Conservation (phyloP, 2,888 invertebrate species). For the Scotopteryx bipunctaria region DNA sequence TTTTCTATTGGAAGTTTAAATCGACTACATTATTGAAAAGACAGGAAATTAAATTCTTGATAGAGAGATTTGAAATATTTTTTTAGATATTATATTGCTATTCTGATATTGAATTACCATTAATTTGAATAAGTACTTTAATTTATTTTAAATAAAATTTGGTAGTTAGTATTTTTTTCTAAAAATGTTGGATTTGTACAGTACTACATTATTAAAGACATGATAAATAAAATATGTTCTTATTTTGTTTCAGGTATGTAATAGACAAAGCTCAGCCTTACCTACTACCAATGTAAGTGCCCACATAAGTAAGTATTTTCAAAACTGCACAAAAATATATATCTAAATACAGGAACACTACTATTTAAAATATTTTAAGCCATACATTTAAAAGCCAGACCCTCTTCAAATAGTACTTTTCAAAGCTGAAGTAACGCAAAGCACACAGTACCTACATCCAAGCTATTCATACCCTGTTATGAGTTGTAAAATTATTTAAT, state of each 20-base stretch:
- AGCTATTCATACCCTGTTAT: conserved; percentile 36
- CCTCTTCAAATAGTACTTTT: not conserved
- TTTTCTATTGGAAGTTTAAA: conserved; percentile 47
- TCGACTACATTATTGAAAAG: conserved; percentile 36
- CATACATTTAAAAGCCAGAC: too few species aligned
- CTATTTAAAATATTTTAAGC: too few species aligned
- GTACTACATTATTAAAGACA: too few species aligned
- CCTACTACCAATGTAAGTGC: too few species aligned
- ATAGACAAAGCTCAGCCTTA: not conserved
- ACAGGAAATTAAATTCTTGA: conserved; percentile 66
- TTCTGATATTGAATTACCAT: too few species aligned
- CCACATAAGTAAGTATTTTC: not conserved
- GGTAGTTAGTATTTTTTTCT: too few species aligned
- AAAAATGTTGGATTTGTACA: too few species aligned
- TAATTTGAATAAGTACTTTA: too few species aligned
- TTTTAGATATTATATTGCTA: too few species aligned
- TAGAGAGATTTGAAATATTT: not conserved
- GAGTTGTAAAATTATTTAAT: conserved; percentile 61
- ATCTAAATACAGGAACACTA: not conserved
- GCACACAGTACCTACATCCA: not conserved
- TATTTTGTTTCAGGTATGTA: conserved; percentile 22
- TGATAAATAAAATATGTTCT: too few species aligned
- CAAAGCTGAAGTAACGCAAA: conserved; percentile 1
- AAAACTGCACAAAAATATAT: not conserved
- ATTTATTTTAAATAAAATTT: too few species aligned